Percentiles rank a stretch among this genome's conserved stretches.
Evolutionary conservation across 2,888 invertebrate genomes (phyloP).

Genomic region (Amiota minor): DNA sequence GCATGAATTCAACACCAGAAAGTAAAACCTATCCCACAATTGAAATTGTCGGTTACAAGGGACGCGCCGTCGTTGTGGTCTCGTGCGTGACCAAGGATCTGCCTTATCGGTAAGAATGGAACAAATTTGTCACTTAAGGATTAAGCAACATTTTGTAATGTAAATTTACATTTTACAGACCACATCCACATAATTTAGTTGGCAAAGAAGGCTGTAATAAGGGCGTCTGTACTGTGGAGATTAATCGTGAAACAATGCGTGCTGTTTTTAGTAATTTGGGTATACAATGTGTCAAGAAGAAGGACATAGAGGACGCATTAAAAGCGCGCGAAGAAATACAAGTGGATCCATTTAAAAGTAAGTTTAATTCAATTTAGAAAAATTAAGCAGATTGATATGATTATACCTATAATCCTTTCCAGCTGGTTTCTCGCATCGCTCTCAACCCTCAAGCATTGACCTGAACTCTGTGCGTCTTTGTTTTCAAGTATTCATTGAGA

Average conservation of each 20-base stretch:
- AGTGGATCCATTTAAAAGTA: conserved; percentile 95
- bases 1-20: conserved; percentile 88
- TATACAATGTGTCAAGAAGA: conserved; percentile 96
- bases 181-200: conserved; percentile 85
- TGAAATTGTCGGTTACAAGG: conserved; percentile 87
- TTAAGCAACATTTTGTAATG: background rate
- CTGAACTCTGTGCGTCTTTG: conserved; percentile 94
- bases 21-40: conserved; percentile 95
- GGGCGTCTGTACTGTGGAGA: conserved; percentile 91
- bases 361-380: conserved; percentile 70
- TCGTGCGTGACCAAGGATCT: conserved; percentile 95
- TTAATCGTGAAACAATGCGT: conserved; percentile 83
- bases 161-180: conserved; percentile 57
- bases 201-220: conserved; percentile 93
- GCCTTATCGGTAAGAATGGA: conserved; percentile 79
- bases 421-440: conserved; percentile 87
- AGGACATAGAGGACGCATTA: conserved; percentile 91
- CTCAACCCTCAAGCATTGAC: conserved; percentile 90
- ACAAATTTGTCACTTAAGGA: background rate
- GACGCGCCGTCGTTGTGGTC: conserved; percentile 91
- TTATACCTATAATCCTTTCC: background rate
- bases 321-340: conserved; percentile 85
- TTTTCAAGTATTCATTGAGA: conserved; percentile 94
- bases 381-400: background rate
- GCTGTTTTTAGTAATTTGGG: conserved; percentile 93